Base-by-base conservation (phyloP, 2,113 vertebrate species). In the Dipodomys spectabilis region DNA sequence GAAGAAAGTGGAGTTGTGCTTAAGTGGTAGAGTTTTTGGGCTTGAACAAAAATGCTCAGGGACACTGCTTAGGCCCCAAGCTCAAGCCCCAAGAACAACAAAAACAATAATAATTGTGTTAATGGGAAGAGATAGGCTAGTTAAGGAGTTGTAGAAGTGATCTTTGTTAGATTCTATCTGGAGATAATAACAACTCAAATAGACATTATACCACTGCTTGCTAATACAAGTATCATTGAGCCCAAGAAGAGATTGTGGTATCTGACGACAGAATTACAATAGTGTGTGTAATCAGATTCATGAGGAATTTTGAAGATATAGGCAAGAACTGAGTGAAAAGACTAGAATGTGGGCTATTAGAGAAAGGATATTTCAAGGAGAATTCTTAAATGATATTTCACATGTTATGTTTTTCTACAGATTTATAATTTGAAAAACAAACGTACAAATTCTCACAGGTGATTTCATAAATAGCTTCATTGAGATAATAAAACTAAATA, bases 341-440 rank as follows among this genome's bases (percentile, higher is more conserved):
- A 77, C 62, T 64, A 1, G 3, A 4, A 82, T 82, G 32, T 57
- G 3, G 7, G 0, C 28, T 86, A 75, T 75, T 28, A 90, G 15
- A 94, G 0, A 81, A 49, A 86, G 4, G 22, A 82, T 72, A 23
- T 45, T 4, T n/a, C 25, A 82, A 71, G 1, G 2, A 22, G 71
- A 72, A 86, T 32, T 65, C 39, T 86, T 28, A 69, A 44, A 20
- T 82, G 6, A 44, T 90, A 86, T 35, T 92, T 2, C 28, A 85
- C 74, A 49, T 2, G 6, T 68, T 85, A 53, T 10, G 44, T 78
- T 64, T 13, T 64, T 5, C 19, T 67, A 80, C 7, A 49, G 22
- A 53, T 28, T 81, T 86, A 81, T 7, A 82, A 75, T 19, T 71
- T 49, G 27, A 49, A 39, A 90, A 86, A 67, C 84, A 88, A 90